Conservation (phyloP, 2,888 invertebrate genomes). For the Neoitamus cyanurus region DNA sequence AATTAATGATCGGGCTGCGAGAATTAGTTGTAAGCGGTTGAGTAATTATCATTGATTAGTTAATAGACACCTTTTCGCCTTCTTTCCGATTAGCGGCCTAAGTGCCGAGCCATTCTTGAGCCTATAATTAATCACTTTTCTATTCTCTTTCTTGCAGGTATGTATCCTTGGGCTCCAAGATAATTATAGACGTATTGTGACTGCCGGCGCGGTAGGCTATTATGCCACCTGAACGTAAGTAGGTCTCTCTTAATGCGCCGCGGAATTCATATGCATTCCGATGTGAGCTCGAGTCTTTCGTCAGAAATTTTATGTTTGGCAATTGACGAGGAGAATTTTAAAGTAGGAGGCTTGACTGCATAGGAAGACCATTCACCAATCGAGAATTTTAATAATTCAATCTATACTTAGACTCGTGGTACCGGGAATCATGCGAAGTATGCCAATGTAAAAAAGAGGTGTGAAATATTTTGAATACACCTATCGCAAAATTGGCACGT, state of each 20-base stretch:
- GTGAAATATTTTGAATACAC: no score
- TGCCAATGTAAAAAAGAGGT: no score
- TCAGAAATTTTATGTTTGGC: background rate
- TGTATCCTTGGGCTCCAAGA: background rate
- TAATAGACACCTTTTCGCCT: constrained; percentile 30
- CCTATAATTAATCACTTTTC: constrained; percentile 24
- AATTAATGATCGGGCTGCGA: constrained; percentile 22
- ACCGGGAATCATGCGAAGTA: background rate
- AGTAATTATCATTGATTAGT: constrained; percentile 42
- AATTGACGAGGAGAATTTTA: background rate
- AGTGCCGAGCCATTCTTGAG: background rate
- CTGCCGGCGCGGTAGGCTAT: background rate
- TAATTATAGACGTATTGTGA: constrained; percentile 2
- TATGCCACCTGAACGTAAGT: background rate
- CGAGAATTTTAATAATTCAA: background rate
- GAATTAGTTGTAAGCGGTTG: constrained; percentile 23
- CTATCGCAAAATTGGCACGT: no score
- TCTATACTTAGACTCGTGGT: background rate
- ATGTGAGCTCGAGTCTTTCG: background rate
- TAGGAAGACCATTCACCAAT: background rate
- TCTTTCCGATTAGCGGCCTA: background rate
- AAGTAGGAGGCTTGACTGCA: background rate
- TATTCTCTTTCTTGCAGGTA: constrained; percentile 26
- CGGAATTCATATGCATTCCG: background rate
- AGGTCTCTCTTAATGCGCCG: background rate